Evolutionary conservation across 2,113 vertebrate species (phyloP).

Genomic region (Salminus brasiliensis): DNA sequence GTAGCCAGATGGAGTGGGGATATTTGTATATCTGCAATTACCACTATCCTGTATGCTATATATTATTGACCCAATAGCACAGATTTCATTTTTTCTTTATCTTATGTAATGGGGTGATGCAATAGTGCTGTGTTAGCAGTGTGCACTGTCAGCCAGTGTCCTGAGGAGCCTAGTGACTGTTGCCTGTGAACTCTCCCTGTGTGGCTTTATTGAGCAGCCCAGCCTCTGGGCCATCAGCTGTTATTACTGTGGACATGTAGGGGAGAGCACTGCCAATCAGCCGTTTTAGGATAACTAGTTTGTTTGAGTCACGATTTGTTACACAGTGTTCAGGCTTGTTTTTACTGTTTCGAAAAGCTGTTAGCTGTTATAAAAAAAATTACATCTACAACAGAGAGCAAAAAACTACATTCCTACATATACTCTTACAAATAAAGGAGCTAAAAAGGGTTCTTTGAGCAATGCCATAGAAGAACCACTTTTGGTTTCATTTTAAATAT

Average conservation of each 20-base stretch:
- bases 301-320: neutral
- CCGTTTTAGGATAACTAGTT: neutral
- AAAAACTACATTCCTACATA: too few species aligned
- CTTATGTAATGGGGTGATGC: slow-evolving; percentile 11
- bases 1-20: neutral
- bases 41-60: neutral
- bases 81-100: neutral
- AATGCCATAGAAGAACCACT: too few species aligned
- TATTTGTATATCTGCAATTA: neutral
- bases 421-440: too few species aligned
- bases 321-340: neutral
- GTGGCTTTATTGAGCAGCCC: slow-evolving; percentile 38
- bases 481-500: too few species aligned
- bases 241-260: slow-evolving; percentile 16
- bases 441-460: too few species aligned
- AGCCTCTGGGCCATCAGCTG: slow-evolving; percentile 7
- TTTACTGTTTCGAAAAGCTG: too few species aligned
- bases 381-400: too few species aligned
- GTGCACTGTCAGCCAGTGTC: slow-evolving; percentile 19
- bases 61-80: slow-evolving; percentile 17
- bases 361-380: too few species aligned
- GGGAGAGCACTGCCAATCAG: slow-evolving; percentile 10
- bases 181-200: slow-evolving; percentile 12
- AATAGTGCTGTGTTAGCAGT: neutral
- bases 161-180: slow-evolving; percentile 3